Evolutionary conservation across 2,113 vertebrate genomes (phyloP), one percentile per base, ranked within the genome.

Genomic region (Rana temporaria): DNA sequence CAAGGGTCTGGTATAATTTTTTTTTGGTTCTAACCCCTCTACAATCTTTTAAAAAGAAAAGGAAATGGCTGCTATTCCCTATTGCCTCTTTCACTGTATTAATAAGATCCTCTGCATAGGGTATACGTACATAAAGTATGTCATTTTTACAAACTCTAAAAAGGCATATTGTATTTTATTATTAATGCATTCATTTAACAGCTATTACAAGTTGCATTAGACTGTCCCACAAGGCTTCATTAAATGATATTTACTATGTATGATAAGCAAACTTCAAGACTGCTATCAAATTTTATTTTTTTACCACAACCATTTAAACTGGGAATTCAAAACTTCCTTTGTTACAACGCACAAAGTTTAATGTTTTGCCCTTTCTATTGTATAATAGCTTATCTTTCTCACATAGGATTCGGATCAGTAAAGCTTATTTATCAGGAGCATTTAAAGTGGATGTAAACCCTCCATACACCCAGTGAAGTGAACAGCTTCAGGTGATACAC

Each of bases 101-200:
- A 74, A 38, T 38, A 60, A 18, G 55, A 57, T 73, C n/a, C 26
- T 59, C 7, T 22, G 11, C 19, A 74, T 1, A 38, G 9, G 34
- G n/a, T 26, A 22, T 60, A 20, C 30, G 59, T 59, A 74, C 57
- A 30, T 42, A 42, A 2, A 6, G 26, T 59, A 59, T n/a, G n/a
- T 59, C 6, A 24, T 15, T 59, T 22, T 59, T 60, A 74, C 8
- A 19, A 19, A 59, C 30, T 59, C 19, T 59, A n/a, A 34, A 56
- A 59, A 56, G 53, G 53, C 20, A 14, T 72, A 34, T 73, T 73
- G 71, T 17, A 26, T 59, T 34, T 57, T 20, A 59, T 34, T 73
- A 59, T 59, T 73, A 12, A 59, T 73, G 30, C 57, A 59, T 18
- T 59, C 57, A 59, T 18, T 59, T 34, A 56, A 73, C 55, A 73